Conservation (phyloP, 2,888 invertebrate genomes). For the Xestia c-nigrum region DNA sequence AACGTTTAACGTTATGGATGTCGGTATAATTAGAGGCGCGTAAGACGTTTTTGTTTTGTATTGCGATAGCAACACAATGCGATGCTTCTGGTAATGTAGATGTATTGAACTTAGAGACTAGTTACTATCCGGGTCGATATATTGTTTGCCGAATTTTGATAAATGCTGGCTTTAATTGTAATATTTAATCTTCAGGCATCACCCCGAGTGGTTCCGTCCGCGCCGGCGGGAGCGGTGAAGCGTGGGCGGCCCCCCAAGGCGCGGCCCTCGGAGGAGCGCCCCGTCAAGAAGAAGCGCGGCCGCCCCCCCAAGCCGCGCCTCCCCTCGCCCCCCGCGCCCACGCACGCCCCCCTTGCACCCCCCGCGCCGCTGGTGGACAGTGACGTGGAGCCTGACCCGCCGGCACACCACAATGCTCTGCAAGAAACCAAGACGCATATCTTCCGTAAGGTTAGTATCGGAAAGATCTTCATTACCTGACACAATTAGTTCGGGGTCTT, state of each 20-base stretch:
- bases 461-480: not conserved
- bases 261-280: conserved; percentile 80
- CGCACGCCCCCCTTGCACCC: conserved; percentile 65
- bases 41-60: not conserved
- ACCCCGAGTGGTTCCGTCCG: conserved; percentile 73
- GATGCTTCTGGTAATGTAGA: not conserved
- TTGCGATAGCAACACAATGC: not conserved
- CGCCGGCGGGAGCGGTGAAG: conserved; percentile 74
- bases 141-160: not conserved
- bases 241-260: conserved; percentile 90
- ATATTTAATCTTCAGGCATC: conserved; percentile 68
- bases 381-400: conserved; percentile 79
- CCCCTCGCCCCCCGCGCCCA: conserved; percentile 68
- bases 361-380: conserved; percentile 72
- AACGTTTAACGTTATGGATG: not conserved
- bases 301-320: conserved; percentile 80
- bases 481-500: not conserved
- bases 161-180: not conserved
- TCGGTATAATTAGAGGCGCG: not conserved
- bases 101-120: not conserved
- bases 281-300: conserved; percentile 85
- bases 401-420: conserved; percentile 74
- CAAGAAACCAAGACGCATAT: conserved; percentile 86
- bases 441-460: conserved; percentile 80
- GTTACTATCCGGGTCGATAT: not conserved